phyloP scores from a whole-genome alignment of 2,888 invertebrate genomes.

The Steromphala cineraria region DNA sequence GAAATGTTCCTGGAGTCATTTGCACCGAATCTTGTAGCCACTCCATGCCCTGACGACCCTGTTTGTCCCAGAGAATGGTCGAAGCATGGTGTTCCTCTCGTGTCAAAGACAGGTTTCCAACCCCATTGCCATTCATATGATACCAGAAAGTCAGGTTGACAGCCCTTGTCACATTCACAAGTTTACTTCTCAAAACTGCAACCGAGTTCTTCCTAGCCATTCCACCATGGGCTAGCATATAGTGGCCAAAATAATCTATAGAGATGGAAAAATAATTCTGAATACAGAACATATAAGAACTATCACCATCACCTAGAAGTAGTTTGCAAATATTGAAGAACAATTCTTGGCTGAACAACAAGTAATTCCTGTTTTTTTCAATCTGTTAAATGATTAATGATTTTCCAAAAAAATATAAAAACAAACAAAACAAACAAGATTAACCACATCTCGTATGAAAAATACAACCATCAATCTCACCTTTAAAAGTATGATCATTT shows the following conservation, averaged over 20 bases:
- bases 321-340: too few species aligned
- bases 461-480: background rate
- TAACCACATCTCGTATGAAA: too few species aligned
- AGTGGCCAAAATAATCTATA: background rate
- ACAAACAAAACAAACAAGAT: too few species aligned
- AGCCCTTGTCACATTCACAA: background rate
- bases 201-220: background rate
- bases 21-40: background rate
- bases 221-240: background rate
- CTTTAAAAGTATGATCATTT: background rate
- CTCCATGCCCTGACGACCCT: background rate
- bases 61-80: background rate
- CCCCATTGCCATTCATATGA: background rate
- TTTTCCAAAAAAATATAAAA: too few species aligned
- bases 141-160: conserved; percentile 3
- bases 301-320: too few species aligned
- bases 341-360: too few species aligned
- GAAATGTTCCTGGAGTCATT: background rate
- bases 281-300: too few species aligned
- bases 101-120: background rate
- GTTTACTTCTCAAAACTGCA: background rate
- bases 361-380: too few species aligned
- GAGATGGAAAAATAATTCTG: too few species aligned
- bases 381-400: too few species aligned
- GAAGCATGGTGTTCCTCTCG: background rate